Evolutionary conservation across 1,140 invertebrate genomes (phyloP), one percentile per base, ranked within the genome.

Genomic region (Heterodera schachtii): DNA sequence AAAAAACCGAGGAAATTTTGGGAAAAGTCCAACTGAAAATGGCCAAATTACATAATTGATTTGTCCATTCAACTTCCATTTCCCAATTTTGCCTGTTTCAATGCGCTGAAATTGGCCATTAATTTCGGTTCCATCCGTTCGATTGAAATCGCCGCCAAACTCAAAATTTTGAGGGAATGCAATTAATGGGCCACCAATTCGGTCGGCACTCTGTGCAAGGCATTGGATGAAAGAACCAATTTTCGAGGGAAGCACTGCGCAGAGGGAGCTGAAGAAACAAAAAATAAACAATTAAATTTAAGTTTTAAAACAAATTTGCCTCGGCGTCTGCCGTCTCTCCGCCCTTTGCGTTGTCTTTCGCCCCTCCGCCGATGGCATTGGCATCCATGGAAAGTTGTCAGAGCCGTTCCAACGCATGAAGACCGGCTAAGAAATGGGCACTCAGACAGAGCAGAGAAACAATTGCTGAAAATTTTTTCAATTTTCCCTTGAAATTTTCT

Each of bases 11-110:
- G 21, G 11, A 71, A 78, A 79, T 88, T 89, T n/a, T 79, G 78
- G 41, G 84, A 85, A 2, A 88, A 43, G 47, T 89, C 85, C 66
- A 88, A 70, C 88, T 88, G 85, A 75, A 89, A 85, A 47, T 43
- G 31, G 41, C 16, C 13, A 11, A 76, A 70, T 46, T 52, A 19
- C 31, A 31, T 31, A 31, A 31, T 31, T 31, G 31, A 1, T 31
- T 31, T 31, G 31, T n/a, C 4, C 4, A 49, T 43, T 76, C 16
- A 70, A 69, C 16, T 8, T 66, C n/a, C 13, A 19, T 52, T 44
- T 43, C 49, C 13, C 4, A 76, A 76, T 76, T 70, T 79, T 76
- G 86, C 86, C 85, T 81, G 83, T 81, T 88, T 79, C 8, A 87
- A 79, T 43, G 78, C 75, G n/a, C 81, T 88, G 31, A 31, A 31